phyloP scores from a whole-genome alignment of 2,797 vertebrate genomes.

The Gallirallus australis region DNA sequence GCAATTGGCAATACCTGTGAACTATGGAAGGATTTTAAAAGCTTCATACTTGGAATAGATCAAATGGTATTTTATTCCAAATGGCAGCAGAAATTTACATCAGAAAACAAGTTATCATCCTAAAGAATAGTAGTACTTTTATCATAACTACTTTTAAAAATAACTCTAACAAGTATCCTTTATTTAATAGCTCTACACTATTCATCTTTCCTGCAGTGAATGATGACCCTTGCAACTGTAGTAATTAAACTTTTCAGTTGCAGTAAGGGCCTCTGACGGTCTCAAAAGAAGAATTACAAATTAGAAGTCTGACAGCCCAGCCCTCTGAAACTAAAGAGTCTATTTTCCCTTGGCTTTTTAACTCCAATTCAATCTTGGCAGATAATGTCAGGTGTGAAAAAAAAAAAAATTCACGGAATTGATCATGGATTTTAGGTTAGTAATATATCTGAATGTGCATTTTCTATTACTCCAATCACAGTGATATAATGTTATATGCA shows the following conservation, averaged over 20 bases:
- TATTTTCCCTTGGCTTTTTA: slow-evolving; percentile 6
- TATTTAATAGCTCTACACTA: slow-evolving; percentile 40
- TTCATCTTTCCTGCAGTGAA: slow-evolving; percentile 23
- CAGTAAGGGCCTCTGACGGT: slow-evolving; percentile 28
- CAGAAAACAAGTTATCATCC: background rate
- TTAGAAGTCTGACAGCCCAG: slow-evolving; percentile 12
- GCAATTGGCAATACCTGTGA: background rate
- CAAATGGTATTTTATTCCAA: slow-evolving; percentile 30
- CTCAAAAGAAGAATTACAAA: slow-evolving; percentile 50
- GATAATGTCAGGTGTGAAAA: background rate
- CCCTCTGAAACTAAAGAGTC: background rate
- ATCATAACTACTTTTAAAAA: slow-evolving; percentile 16
- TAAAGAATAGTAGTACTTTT: slow-evolving; percentile 43
- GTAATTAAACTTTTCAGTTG: slow-evolving; percentile 62
- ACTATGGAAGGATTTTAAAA: background rate
- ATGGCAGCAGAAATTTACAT: slow-evolving; percentile 26
- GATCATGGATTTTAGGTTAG: background rate
- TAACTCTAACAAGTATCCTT: slow-evolving; percentile 12
- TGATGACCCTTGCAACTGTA: slow-evolving; percentile 23
- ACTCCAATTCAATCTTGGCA: slow-evolving; percentile 2
- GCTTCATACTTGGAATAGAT: background rate
- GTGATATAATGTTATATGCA: background rate
- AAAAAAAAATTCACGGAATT: background rate
- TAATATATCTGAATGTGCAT: background rate
- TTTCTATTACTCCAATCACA: background rate